Evolutionary conservation across 1,140 invertebrate species (phyloP).

Genomic region (Drosophila pallidifrons): DNA sequence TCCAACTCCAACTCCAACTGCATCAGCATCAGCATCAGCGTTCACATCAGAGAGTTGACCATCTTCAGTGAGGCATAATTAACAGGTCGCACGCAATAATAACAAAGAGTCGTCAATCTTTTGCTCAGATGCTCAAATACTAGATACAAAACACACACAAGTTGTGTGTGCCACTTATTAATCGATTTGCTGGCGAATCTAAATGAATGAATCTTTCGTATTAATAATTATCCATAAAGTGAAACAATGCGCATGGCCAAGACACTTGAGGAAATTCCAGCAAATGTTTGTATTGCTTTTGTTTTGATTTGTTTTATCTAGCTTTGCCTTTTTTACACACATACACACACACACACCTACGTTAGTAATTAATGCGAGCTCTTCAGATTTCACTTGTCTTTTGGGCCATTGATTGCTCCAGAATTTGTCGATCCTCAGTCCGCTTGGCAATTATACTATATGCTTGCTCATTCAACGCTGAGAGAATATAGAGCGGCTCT

Average conservation of each 20-base stretch:
- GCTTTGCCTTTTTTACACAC: constrained; percentile 37
- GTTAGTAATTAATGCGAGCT: constrained; percentile 66
- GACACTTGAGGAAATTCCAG: constrained; percentile 32
- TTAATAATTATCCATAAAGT: constrained; percentile 42
- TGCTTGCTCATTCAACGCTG: constrained; percentile 60
- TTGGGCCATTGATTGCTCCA: constrained; percentile 71
- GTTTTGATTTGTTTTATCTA: constrained; percentile 32
- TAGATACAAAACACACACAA: constrained; percentile 31
- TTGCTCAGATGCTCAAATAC: constrained; percentile 30
- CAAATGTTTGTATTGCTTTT: constrained; percentile 44
- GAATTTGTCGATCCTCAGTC: constrained; percentile 65
- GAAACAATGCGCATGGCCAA: constrained; percentile 20
- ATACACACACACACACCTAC: constrained; percentile 13
- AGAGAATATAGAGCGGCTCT: constrained; percentile 8
- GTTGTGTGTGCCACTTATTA: constrained; percentile 70
- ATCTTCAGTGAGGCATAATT: constrained; percentile 73
- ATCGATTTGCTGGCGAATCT: constrained; percentile 60
- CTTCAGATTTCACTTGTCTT: constrained; percentile 79
- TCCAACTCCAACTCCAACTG: constrained; percentile 22
- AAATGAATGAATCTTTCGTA: constrained; percentile 48
- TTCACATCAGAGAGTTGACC: constrained; percentile 33
- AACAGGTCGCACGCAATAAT: constrained; percentile 68
- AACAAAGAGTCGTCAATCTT: constrained; percentile 35
- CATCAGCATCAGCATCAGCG: constrained; percentile 23
- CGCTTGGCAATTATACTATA: constrained; percentile 53